These are phyloP conservation scores for Xyrauchen texanus DNA, from an alignment of 2,113 vertebrate species.

Conservation along the genomic window DNA sequence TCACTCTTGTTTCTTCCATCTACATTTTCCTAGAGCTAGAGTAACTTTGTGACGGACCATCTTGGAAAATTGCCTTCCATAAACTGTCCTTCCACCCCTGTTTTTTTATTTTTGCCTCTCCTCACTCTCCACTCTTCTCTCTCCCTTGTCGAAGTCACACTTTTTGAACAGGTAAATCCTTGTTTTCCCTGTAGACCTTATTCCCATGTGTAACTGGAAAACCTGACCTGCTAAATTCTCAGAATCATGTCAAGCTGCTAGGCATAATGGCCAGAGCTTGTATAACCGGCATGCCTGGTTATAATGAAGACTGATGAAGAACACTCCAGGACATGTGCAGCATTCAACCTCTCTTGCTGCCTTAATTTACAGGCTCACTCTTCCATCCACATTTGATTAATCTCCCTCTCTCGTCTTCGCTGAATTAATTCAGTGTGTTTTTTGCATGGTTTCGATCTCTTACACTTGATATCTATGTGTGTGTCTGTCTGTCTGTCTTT, in stretches of 20 bases:
- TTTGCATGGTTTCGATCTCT: neutral
- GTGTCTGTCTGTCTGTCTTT: neutral
- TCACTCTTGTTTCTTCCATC: conserved; percentile 7
- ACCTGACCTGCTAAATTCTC: neutral
- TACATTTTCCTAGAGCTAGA: conserved; percentile 3
- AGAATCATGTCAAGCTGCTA: conserved; percentile 18
- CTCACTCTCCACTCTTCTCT: neutral
- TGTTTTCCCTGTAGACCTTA: neutral
- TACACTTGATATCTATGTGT: neutral
- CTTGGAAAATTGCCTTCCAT: conserved; percentile 13
- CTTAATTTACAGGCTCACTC: conserved; percentile 27
- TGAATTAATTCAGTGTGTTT: neutral
- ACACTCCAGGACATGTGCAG: conserved; percentile 15
- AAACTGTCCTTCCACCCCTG: conserved; percentile 8
- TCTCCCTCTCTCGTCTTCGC: neutral
- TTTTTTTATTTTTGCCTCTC: conserved; percentile 7
- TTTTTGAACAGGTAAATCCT: neutral
- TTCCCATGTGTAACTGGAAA: conserved; percentile 9
- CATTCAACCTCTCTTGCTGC: conserved; percentile 27
- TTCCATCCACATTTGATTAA: conserved; percentile 24
- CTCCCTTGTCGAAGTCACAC: neutral
- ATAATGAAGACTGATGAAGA: conserved; percentile 39
- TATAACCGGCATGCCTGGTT: neutral
- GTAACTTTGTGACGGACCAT: conserved; percentile 10
- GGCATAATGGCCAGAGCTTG: no score